Evolutionary conservation across 2,888 invertebrate species (phyloP), one percentile per base, ranked within the genome.

Genomic region (Dusona sp.): DNA sequence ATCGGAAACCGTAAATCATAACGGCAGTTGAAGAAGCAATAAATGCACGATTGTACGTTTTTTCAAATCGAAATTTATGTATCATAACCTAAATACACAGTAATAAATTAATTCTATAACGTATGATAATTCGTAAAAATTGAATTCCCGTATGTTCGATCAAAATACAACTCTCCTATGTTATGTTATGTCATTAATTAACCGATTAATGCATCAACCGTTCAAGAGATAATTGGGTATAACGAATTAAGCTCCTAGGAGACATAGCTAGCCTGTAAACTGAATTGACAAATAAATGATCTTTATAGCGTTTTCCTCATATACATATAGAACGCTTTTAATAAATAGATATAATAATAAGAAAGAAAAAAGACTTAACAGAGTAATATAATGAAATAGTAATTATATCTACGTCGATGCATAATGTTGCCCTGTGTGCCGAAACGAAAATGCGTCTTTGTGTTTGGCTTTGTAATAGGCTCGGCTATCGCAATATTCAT

Each of bases 381-480:
- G 22, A 4, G 33, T 33, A 4, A 57, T 3, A 22, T 54, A 38
- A 36, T 80, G 0, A 9, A 54, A 9, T 9, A 22, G 19, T 22
- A 19, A n/a, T 54, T 51, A 70, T 3, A 7, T 42, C 45, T 2
- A 75, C 64, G 77, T 25, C 25, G 29, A 19, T 11, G 29, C 48
- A 89, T 82, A 68, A 91, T 91, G 91, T 88, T 84, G 61, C 79
- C 88, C 33, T 79, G 84, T 38, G 83, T 87, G 3, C 45, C 89
- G 11, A 89, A 86, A 78, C 83, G 75, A 57, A 89, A 88, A 75
- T 78, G 82, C 72, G 89, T 90, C 61, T 91, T 93, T 84, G 42
- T 88, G 29, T 42, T 89, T 84, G 92, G 92, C 81, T 91, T 92
- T 86, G n/a, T 88, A 8, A 88, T 91, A 75, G 92, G 92, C n/a